Percentiles rank a stretch among this genome's conserved stretches.
Conservation (phyloP, 2,113 vertebrate species). For the Xerus inauris region DNA sequence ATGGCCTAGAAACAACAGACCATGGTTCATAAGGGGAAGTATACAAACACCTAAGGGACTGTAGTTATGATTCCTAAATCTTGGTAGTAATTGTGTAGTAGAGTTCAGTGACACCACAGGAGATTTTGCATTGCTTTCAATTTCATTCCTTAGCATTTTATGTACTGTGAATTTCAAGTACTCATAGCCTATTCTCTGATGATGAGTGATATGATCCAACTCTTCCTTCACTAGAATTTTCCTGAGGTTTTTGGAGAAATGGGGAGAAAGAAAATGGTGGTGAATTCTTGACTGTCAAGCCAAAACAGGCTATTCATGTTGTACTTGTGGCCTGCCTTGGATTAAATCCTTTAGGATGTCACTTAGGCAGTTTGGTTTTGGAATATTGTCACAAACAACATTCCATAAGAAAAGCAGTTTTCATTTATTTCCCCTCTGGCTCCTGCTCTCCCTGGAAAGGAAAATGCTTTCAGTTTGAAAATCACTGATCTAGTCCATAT, state of each 20-base stretch:
- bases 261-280: not conserved
- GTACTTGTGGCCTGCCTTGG: not conserved
- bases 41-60: not conserved
- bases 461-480: conserved; percentile 61
- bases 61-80: not conserved
- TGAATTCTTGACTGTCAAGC: not conserved
- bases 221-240: not conserved
- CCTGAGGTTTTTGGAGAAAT: not conserved
- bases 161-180: not conserved
- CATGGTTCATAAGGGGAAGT: not conserved
- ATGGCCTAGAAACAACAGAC: not conserved
- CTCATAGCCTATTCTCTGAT: not conserved
- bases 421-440: conserved; percentile 47
- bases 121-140: not conserved
- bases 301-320: not conserved
- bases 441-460: conserved; percentile 50
- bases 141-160: not conserved
- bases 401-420: conserved; percentile 60
- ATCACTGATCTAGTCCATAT: conserved; percentile 58
- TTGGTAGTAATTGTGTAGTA: not conserved
- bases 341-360: not conserved
- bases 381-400: conserved; percentile 26
- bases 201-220: not conserved
- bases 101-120: not conserved
- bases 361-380: not conserved